These are phyloP conservation scores for Hippolais icterina DNA, from an alignment of 2,113 vertebrate genomes.

Conservation along the genomic window DNA sequence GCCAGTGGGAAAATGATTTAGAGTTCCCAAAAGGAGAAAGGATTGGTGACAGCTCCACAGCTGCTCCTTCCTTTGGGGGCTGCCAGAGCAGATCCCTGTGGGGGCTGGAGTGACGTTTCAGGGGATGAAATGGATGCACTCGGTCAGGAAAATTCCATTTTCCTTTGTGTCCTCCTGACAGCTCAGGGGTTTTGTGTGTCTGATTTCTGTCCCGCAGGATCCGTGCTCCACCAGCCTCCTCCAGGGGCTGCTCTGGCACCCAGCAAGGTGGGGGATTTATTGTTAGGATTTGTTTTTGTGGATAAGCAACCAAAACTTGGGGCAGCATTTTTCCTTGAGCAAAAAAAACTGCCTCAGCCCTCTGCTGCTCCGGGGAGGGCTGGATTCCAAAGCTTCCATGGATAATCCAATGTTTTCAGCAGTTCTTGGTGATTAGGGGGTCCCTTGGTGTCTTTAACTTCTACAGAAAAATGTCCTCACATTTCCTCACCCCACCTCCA, in stretches of 20 bases:
- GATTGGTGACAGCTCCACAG: neutral
- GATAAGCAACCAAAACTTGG: neutral
- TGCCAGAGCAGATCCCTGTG: neutral
- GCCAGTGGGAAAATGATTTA: neutral
- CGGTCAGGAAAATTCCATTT: neutral
- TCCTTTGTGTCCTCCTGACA: neutral
- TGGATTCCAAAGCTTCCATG: neutral
- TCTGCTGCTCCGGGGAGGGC: neutral
- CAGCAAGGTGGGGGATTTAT: neutral
- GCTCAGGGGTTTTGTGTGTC: neutral
- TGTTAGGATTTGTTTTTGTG: neutral
- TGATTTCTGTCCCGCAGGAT: constrained; percentile 4
- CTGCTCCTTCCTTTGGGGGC: neutral
- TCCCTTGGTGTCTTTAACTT: neutral
- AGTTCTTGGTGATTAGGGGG: neutral
- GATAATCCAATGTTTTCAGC: neutral
- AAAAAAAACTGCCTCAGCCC: neutral
- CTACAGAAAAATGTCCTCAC: neutral
- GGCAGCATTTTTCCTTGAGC: neutral
- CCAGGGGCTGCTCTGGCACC: neutral
- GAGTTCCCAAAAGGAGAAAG: neutral
- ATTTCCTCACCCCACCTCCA: neutral
- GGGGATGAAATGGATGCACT: neutral
- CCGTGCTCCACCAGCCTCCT: neutral
- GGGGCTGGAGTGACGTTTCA: neutral